A percentile compares a stretch with the other conserved stretches of the same genome.
Evolutionary conservation across 2,888 invertebrate genomes (phyloP).

Genomic region (Leptura quadrifasciata): DNA sequence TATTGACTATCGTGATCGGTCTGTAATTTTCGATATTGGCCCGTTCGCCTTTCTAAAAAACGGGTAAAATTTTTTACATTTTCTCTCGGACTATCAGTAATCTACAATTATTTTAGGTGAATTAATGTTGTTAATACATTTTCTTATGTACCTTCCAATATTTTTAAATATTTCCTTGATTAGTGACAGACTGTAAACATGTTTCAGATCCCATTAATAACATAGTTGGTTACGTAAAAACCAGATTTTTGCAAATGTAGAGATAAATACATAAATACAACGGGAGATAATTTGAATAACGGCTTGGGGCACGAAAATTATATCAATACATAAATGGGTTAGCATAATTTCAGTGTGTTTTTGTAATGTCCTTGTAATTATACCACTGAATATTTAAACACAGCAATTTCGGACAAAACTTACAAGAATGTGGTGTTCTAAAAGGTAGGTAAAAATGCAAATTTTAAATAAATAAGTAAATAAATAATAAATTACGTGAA

Average conservation of each 20-base stretch:
- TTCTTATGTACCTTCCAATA: too few species aligned
- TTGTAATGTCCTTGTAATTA: conserved; percentile 3
- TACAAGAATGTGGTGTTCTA: background rate
- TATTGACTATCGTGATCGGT: too few species aligned
- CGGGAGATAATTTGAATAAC: conserved; percentile 7
- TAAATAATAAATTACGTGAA: too few species aligned
- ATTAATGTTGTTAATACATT: too few species aligned
- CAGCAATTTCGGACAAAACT: background rate
- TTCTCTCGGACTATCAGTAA: too few species aligned
- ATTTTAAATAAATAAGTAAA: too few species aligned
- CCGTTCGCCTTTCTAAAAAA: too few species aligned
- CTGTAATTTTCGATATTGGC: too few species aligned
- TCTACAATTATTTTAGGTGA: too few species aligned
- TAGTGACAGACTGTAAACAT: background rate
- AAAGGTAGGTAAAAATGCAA: too few species aligned
- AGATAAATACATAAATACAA: background rate
- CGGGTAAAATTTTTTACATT: too few species aligned
- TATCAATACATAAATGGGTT: background rate
- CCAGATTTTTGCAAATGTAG: background rate
- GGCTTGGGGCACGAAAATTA: background rate
- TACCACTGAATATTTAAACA: background rate
- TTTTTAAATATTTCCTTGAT: background rate
- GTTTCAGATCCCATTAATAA: background rate
- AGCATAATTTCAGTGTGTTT: background rate
- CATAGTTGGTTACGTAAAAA: background rate